A percentile compares a stretch with the other conserved stretches of the same genome.
Evolutionary conservation across 1,140 invertebrate genomes (phyloP).

Genomic region (Pogonomyrmex californicus): DNA sequence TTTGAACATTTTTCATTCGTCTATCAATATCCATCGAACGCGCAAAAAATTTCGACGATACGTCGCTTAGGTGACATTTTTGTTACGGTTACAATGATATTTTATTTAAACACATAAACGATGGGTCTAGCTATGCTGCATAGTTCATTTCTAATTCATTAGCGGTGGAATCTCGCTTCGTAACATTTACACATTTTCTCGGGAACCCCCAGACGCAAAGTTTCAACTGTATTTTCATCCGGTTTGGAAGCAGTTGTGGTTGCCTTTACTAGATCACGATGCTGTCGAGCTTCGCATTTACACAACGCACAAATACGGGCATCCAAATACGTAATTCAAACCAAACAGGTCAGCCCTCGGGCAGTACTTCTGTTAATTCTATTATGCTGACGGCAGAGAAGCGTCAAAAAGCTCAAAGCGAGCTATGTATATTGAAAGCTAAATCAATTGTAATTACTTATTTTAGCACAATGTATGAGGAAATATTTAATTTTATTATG

Average conservation of each 20-base stretch:
- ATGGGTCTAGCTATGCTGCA: neutral
- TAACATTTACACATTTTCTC: conserved; percentile 73
- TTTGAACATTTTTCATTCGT: conserved; percentile 2
- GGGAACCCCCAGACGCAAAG: conserved; percentile 51
- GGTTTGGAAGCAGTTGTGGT: conserved; percentile 54
- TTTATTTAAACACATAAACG: conserved; percentile 34
- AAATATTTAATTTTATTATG: neutral
- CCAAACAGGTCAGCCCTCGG: conserved; percentile 41
- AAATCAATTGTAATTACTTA: conserved; percentile 23
- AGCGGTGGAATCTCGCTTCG: conserved; percentile 60
- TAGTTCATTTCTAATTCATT: conserved; percentile 69
- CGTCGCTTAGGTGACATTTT: neutral
- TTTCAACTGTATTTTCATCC: conserved; percentile 71
- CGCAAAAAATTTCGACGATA: neutral
- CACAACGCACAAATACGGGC: conserved; percentile 71
- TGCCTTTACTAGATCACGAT: conserved; percentile 48
- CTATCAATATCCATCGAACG: neutral
- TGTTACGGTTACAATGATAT: neutral
- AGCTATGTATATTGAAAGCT: conserved; percentile 24
- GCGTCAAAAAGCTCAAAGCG: conserved; percentile 57
- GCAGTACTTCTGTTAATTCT: conserved; percentile 66
- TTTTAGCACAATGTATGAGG: neutral
- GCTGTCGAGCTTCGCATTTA: conserved; percentile 68
- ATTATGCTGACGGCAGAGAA: conserved; percentile 27
- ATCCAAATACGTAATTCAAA: conserved; percentile 70